Evolutionary conservation across 2,888 invertebrate species (phyloP).

Genomic region (Lycia hirtaria): DNA sequence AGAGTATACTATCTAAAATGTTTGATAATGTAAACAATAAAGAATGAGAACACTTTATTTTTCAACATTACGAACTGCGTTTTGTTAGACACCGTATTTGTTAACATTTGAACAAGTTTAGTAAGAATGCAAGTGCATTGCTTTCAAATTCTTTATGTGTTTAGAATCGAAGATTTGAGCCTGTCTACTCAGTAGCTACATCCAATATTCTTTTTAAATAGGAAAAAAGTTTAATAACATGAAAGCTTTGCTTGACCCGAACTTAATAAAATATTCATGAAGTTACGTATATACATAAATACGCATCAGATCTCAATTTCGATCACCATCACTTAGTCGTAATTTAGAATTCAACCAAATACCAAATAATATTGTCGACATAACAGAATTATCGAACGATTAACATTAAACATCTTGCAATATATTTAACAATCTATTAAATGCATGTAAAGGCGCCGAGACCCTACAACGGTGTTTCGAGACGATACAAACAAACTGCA

Average conservation of each 20-base stretch:
- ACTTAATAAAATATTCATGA: slow-evolving; percentile 39
- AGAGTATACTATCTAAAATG: too few species aligned
- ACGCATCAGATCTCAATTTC: slow-evolving; percentile 39
- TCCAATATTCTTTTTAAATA: too few species aligned
- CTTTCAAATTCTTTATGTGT: too few species aligned
- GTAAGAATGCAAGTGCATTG: too few species aligned
- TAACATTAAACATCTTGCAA: slow-evolving; percentile 79
- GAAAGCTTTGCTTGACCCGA: slow-evolving; percentile 15
- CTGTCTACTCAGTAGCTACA: too few species aligned
- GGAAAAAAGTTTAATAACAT: too few species aligned
- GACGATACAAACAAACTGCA: slow-evolving; percentile 44
- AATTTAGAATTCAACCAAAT: slow-evolving; percentile 33
- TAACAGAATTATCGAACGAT: slow-evolving; percentile 72
- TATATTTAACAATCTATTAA: slow-evolving; percentile 82
- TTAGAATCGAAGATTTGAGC: too few species aligned
- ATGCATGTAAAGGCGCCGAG: slow-evolving; percentile 74
- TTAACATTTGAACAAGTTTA: too few species aligned
- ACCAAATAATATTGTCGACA: slow-evolving; percentile 58
- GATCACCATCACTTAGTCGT: slow-evolving; percentile 31
- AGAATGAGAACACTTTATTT: too few species aligned
- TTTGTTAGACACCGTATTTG: too few species aligned
- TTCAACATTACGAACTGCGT: too few species aligned
- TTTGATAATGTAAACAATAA: too few species aligned
- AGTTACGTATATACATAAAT: slow-evolving; percentile 26
- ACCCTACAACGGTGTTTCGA: slow-evolving; percentile 59